Base-by-base conservation (phyloP, 2,797 vertebrate species). In the Oryzias dopingdopingensis region DNA sequence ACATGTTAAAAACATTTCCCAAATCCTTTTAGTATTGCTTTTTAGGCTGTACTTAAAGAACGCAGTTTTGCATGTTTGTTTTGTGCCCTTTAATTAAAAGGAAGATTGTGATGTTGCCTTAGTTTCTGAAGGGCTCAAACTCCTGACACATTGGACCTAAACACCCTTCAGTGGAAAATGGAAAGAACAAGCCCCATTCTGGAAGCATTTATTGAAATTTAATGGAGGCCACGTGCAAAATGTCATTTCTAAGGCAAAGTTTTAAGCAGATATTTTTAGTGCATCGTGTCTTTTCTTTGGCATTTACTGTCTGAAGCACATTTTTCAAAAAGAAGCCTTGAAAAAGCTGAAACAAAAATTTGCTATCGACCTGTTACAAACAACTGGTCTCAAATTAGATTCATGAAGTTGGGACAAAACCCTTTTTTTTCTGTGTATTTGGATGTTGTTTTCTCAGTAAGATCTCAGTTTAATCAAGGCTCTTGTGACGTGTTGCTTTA, bases 341-440 rank as follows among this genome's bases (percentile, higher is more conserved):
- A 47, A 47, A 80, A 74, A 79, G 85, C 81, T 83, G 77, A 74
- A 78, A 94, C 94, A 94, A 97, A 95, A 95, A 94, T 92, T 92
- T 92, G 83, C 79, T 84, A 91, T 82, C 81, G 85, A 91, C 91
- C 92, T 92, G 87, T 87, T 90, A 88, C 85, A 86, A 84, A 91
- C 91, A 89, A 73, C 87, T 88, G 82, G 82, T 80, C 71, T 74
- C 56, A 57, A 65, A 83, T 84, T 90, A 85, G 84, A 89, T 90
- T 84, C 70, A 81, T 77, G 62, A 83, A 85, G 83, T 67, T 79
- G 60, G 77, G 55, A 62, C 62, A 49, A 73, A 62, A 46, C 59
- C 87, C 88, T 89, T 84, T 90, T 84, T 83, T 88, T 86, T 87
- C 90, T 91, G 86, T 91, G 88, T 90, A 87, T 89, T 89, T 86